Conservation (phyloP, 2,113 vertebrate genomes). For the Balaeniceps rex region DNA sequence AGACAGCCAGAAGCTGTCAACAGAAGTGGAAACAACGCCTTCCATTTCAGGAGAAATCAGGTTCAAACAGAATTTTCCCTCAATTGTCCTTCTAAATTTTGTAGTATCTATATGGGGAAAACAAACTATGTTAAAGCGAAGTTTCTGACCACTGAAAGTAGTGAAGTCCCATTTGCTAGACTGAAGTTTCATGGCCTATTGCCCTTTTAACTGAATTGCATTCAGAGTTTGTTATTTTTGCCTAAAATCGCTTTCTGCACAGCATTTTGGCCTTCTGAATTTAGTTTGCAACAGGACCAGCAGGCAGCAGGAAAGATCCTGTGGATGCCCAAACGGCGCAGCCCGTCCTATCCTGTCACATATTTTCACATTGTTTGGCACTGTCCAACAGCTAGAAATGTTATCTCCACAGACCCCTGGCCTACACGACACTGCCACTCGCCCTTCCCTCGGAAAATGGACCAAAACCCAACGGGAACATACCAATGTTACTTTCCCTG, state of each 20-base stretch:
- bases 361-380: rapidly evolving
- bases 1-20: neutral
- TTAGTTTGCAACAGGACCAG: rapidly evolving
- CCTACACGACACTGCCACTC: neutral
- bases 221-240: neutral
- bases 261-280: neutral
- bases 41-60: neutral
- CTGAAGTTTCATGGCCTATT: neutral
- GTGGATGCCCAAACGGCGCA: neutral
- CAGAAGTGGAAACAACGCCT: neutral
- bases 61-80: neutral
- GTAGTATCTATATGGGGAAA: neutral
- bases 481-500: rapidly evolving
- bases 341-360: neutral
- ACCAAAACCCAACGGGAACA: neutral
- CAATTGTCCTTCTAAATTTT: neutral
- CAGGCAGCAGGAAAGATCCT: rapidly evolving
- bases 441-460: rapidly evolving
- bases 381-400: too few relatives aligned
- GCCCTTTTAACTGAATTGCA: neutral
- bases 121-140: neutral
- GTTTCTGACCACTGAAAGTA: neutral
- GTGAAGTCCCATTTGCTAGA: neutral
- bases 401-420: neutral
- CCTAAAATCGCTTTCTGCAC: rapidly evolving